A percentile compares a stretch with the other conserved stretches of the same genome.
These are phyloP conservation scores for Acronicta aceris DNA, from an alignment of 2,888 invertebrate genomes.

Conservation along the genomic window DNA sequence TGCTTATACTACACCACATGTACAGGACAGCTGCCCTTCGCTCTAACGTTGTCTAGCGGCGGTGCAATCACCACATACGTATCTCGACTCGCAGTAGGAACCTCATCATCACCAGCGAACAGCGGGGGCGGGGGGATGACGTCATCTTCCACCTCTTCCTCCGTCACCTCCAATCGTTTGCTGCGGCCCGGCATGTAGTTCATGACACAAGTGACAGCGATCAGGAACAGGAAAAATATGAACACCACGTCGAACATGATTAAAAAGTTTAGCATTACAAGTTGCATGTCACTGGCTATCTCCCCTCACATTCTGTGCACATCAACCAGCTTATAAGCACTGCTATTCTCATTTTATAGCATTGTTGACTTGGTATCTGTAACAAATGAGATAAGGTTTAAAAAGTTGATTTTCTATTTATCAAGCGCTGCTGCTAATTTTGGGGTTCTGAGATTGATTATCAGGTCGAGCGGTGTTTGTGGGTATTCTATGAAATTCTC, in stretches of 20 bases:
- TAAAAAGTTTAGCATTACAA: slow-evolving; percentile 95
- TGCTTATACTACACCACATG: slow-evolving; percentile 86
- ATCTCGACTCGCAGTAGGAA: slow-evolving; percentile 76
- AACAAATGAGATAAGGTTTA: slow-evolving; percentile 47
- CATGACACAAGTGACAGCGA: slow-evolving; percentile 94
- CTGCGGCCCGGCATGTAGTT: slow-evolving; percentile 93
- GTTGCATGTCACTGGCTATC: slow-evolving; percentile 90
- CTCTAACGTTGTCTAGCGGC: slow-evolving; percentile 76
- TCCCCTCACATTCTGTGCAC: slow-evolving; percentile 80
- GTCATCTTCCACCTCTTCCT: slow-evolving; percentile 84
- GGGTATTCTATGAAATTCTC: neutral
- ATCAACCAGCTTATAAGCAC: slow-evolving; percentile 37
- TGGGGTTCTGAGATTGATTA: too few relatives aligned
- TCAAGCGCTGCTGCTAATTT: too few relatives aligned
- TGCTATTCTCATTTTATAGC: slow-evolving; percentile 51
- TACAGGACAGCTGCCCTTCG: slow-evolving; percentile 85
- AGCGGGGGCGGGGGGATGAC: slow-evolving; percentile 86
- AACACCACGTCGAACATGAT: slow-evolving; percentile 97
- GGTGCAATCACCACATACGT: slow-evolving; percentile 87
- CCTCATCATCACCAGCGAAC: slow-evolving; percentile 78
- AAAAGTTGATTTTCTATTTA: neutral
- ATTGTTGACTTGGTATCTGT: slow-evolving; percentile 55
- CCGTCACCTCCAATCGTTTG: slow-evolving; percentile 84
- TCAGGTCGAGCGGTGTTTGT: too few relatives aligned
- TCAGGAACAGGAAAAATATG: slow-evolving; percentile 95